Base-by-base conservation (phyloP, 2,888 invertebrate genomes). In the Callosobruchus maculatus region DNA sequence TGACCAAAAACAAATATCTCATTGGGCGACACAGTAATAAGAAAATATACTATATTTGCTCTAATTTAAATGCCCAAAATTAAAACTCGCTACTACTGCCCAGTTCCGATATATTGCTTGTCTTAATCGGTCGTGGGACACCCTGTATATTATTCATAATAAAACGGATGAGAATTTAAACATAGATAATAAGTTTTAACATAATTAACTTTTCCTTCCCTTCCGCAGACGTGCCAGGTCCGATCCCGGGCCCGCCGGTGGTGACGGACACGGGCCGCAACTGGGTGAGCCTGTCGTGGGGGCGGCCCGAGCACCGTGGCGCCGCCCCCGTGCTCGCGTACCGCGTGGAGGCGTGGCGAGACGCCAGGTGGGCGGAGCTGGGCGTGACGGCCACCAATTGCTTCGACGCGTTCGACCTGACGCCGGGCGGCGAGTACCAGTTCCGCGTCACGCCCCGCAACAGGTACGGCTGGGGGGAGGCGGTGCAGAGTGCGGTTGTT, bases 391-490 rank as follows among this genome's bases (percentile, higher is more conserved):
- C 94, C 0, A 90, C 94, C 71, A 94, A 93, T 84, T 91, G 92
- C 9, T 95, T 93, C 84, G 96, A 96, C 84, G 94, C 93, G 0
- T 96, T 95, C 87, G 95, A 95, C 85, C 88, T 96, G 74, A 93
- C 93, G 82, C 90, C 93, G 67, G 94, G 93, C 69, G 90, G 91
- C 68, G 93, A 94, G 83, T 97, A 97, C 85, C 93, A 95, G 85
- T 97, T 97, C 87, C 91, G 96, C 74, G 92, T 97, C 13, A 95
- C 95, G 0, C 95, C 97, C 0, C 90, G 95, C 74, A 97, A 97
- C 88, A 91, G 79, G 80, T 95, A 95, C 84, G 97, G 97, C 49
- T 95, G 95, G 93, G 96, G 97, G 18, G 94, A 95, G 80, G 89
- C 95, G 0, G 91, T 92, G 0, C 92, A 92, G 82, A 90, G 91